Evolutionary conservation across 2,797 vertebrate genomes (phyloP).

Genomic region (Kryptolebias ocellatus): DNA sequence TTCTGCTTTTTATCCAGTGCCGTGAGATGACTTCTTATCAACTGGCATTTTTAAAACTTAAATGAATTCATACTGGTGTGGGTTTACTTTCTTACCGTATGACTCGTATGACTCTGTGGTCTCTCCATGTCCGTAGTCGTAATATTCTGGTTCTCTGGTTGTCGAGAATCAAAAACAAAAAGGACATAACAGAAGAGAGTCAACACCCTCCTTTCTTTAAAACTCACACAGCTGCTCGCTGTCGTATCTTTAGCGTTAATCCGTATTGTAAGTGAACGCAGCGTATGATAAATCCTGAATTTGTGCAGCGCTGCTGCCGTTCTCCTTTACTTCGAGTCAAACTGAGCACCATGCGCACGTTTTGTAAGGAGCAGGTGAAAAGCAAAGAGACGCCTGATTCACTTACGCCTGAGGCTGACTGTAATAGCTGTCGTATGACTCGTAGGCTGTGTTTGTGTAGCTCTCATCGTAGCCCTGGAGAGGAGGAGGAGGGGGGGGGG

Average conservation of each 20-base stretch:
- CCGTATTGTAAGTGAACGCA: too few species aligned
- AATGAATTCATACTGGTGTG: too few species aligned
- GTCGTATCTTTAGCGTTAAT: conserved; percentile 13
- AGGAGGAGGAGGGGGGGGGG: conserved; percentile 15
- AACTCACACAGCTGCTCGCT: conserved; percentile 45
- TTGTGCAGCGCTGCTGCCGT: conserved; percentile 20
- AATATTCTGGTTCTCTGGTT: conserved; percentile 95
- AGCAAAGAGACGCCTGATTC: conserved; percentile 48
- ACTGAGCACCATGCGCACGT: conserved; percentile 18
- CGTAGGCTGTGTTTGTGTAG: conserved; percentile 92
- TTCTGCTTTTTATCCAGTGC: too few species aligned
- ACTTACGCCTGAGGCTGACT: conserved; percentile 97
- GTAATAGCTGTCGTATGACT: conserved; percentile 97
- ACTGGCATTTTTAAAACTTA: background rate
- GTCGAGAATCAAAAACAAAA: conserved; percentile 40
- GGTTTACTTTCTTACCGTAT: conserved; percentile 85
- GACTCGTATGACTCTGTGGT: conserved; percentile 92
- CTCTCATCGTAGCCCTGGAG: conserved; percentile 92
- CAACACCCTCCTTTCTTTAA: conserved; percentile 39
- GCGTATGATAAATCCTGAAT: conserved; percentile 22
- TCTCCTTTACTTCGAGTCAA: conserved; percentile 31
- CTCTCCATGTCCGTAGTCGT: conserved; percentile 98
- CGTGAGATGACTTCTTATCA: too few species aligned
- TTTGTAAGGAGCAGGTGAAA: conserved; percentile 47
- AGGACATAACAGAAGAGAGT: conserved; percentile 8